These are phyloP conservation scores for Lasioglossum vierecki DNA, from an alignment of 2,888 invertebrate species.

Conservation along the genomic window DNA sequence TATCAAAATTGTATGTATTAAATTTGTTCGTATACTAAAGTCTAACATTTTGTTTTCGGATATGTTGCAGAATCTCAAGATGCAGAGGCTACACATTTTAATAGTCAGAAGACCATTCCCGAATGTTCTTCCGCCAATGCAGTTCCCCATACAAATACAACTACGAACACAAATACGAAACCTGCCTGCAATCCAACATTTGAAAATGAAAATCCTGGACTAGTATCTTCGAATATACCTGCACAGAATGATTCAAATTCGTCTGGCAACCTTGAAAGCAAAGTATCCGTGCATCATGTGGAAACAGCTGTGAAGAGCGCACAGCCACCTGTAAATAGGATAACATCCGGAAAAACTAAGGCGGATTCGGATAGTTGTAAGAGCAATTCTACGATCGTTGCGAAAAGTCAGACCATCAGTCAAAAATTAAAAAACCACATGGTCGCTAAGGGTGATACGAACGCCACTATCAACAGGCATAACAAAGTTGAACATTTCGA, in stretches of 20 bases:
- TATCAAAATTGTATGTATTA: neutral
- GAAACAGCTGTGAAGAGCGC: conserved; percentile 65
- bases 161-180: conserved; percentile 68
- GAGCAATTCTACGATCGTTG: conserved; percentile 60
- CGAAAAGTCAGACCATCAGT: conserved; percentile 70
- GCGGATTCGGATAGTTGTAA: conserved; percentile 70
- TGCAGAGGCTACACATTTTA: conserved; percentile 76
- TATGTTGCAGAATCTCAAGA: conserved; percentile 82
- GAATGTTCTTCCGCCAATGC: conserved; percentile 66
- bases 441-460: conserved; percentile 70
- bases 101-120: conserved; percentile 73
- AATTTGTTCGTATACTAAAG: neutral
- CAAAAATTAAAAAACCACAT: conserved; percentile 80
- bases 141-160: conserved; percentile 35
- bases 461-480: conserved; percentile 74
- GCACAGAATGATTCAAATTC: conserved; percentile 59
- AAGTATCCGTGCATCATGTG: conserved; percentile 56
- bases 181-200: conserved; percentile 67
- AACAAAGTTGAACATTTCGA: conserved; percentile 72
- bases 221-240: conserved; percentile 50
- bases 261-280: conserved; percentile 57
- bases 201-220: conserved; percentile 73
- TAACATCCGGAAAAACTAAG: conserved; percentile 69
- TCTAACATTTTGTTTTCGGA: conserved; percentile 2
- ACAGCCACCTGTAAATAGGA: conserved; percentile 70